phyloP scores from a whole-genome alignment of 2,113 vertebrate genomes.

The Bagarius yarrelli region DNA sequence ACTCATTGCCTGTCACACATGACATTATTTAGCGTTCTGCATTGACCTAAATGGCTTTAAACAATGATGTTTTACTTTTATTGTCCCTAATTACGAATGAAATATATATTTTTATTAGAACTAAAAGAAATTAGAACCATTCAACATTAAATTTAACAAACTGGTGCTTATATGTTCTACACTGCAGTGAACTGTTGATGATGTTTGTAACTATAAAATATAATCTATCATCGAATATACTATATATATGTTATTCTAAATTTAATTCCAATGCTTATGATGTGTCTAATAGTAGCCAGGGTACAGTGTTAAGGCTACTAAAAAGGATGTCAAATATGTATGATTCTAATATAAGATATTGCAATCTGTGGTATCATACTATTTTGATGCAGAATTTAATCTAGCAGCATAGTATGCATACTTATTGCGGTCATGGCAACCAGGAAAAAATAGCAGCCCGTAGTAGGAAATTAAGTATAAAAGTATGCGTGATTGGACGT shows the following conservation, averaged over 20 bases:
- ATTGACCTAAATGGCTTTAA: constrained; percentile 16
- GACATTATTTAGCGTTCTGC: constrained; percentile 45
- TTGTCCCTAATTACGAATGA: not conserved
- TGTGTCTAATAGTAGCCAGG: no score
- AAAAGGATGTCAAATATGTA: not conserved
- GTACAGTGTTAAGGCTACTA: no score
- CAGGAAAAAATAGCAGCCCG: no score
- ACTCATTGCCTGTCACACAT: constrained; percentile 40
- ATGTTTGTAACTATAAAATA: not conserved
- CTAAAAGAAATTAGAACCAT: not conserved
- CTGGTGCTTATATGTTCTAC: not conserved
- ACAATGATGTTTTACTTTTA: not conserved
- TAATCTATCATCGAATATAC: no score
- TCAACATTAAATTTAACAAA: not conserved
- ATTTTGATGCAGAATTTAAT: no score
- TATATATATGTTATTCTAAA: not conserved
- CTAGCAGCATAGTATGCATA: not conserved
- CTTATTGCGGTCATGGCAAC: not conserved
- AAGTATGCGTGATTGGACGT: constrained; percentile 14
- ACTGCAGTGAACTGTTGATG: not conserved
- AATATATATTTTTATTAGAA: not conserved
- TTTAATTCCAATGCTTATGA: not conserved
- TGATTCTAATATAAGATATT: not conserved
- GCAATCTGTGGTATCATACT: not conserved
- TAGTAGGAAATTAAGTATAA: not conserved